phyloP scores from a whole-genome alignment of 2,888 invertebrate genomes.

The Carabus problematicus region DNA sequence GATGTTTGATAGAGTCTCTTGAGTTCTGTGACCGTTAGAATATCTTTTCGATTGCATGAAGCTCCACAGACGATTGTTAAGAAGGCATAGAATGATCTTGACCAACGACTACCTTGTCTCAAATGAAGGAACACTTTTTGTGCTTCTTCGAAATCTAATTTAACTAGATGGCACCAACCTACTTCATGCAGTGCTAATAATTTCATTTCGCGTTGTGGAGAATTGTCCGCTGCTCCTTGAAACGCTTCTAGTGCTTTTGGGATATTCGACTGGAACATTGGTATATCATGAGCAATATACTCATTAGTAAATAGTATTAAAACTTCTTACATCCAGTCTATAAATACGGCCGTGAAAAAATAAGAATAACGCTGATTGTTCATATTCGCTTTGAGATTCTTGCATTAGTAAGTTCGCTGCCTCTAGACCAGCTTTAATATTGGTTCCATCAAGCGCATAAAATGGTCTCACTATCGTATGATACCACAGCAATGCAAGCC shows the following conservation, averaged over 20 bases:
- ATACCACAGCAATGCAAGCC: slow-evolving; percentile 70
- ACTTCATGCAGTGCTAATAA: slow-evolving; percentile 67
- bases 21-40: slow-evolving; percentile 51
- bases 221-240: slow-evolving; percentile 64
- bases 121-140: slow-evolving; percentile 63
- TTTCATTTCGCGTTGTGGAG: slow-evolving; percentile 69
- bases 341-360: slow-evolving; percentile 71
- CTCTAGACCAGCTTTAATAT: slow-evolving; percentile 66
- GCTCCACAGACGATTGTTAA: slow-evolving; percentile 61
- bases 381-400: slow-evolving; percentile 64
- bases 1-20: slow-evolving; percentile 48
- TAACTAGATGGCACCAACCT: slow-evolving; percentile 72
- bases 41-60: slow-evolving; percentile 49
- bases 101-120: slow-evolving; percentile 69
- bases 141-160: slow-evolving; percentile 65
- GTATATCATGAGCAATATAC: background rate
- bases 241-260: slow-evolving; percentile 66
- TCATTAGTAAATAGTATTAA: background rate
- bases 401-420: slow-evolving; percentile 63
- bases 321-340: slow-evolving; percentile 64
- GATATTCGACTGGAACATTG: slow-evolving; percentile 64
- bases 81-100: slow-evolving; percentile 70
- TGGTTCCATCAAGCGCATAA: slow-evolving; percentile 69
- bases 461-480: slow-evolving; percentile 74
- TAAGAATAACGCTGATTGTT: slow-evolving; percentile 69